Evolutionary conservation across 2,797 vertebrate genomes (phyloP).

Genomic region (Dendrocincla fuliginosa): DNA sequence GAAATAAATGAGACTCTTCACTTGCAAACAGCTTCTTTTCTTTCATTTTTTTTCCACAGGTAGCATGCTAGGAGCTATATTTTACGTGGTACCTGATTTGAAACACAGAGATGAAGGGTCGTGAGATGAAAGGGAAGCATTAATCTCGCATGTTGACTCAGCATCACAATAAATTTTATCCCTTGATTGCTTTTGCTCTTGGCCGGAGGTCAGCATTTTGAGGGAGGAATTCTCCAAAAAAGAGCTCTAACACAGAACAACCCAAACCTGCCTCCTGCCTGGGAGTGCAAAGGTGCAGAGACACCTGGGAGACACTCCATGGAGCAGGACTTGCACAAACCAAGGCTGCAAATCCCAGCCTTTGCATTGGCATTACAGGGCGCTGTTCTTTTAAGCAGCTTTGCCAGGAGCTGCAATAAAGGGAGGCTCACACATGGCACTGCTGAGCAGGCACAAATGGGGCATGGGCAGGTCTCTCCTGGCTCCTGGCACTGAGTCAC

Average conservation of each 20-base stretch:
- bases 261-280: neutral
- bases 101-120: constrained; percentile 22
- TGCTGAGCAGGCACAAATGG: neutral
- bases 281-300: neutral
- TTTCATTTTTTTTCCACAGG: neutral
- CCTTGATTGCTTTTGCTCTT: constrained; percentile 42
- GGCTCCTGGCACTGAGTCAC: neutral
- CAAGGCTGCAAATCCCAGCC: neutral
- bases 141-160: neutral
- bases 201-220: constrained; percentile 3
- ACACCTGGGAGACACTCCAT: neutral
- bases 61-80: neutral
- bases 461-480: neutral
- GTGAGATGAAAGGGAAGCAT: constrained; percentile 32
- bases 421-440: neutral
- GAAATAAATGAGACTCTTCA: neutral
- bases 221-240: neutral
- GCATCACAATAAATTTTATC: constrained; percentile 13
- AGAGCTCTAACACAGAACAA: rapidly evolving
- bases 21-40: neutral
- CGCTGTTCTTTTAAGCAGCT: neutral
- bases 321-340: neutral
- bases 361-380: neutral
- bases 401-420: neutral
- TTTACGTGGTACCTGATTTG: neutral